These are phyloP conservation scores for Scrobipalpa atriplicella DNA, from an alignment of 2,888 invertebrate genomes.

Conservation along the genomic window DNA sequence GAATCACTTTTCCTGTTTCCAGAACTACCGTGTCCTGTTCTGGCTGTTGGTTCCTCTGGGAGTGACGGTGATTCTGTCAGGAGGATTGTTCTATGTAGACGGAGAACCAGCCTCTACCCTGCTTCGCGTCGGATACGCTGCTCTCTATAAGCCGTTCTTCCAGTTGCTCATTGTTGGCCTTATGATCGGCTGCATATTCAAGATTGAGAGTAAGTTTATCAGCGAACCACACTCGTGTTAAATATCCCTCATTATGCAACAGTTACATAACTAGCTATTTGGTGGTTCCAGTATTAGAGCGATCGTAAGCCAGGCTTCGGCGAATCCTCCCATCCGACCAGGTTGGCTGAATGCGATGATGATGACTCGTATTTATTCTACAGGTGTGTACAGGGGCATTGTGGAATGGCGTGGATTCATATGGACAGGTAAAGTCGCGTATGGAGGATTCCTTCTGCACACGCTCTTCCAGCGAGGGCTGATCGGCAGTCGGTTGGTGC, in stretches of 20 bases:
- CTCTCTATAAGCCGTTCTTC: slow-evolving; percentile 63
- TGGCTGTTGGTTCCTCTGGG: slow-evolving; percentile 61
- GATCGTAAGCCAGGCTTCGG: too few species aligned
- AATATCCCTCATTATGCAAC: too few species aligned
- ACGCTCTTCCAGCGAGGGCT: slow-evolving; percentile 60
- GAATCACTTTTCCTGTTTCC: slow-evolving; percentile 32
- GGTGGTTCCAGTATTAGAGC: too few species aligned
- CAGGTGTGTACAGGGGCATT: slow-evolving; percentile 59
- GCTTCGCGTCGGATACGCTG: slow-evolving; percentile 56
- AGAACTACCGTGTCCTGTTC: slow-evolving; percentile 57
- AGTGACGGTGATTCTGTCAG: slow-evolving; percentile 61
- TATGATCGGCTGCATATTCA: slow-evolving; percentile 58
- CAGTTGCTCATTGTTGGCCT: slow-evolving; percentile 51
- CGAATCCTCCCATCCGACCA: too few species aligned
- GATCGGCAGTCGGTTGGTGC: slow-evolving; percentile 47
- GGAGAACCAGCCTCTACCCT: slow-evolving; percentile 36
- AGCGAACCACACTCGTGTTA: too few species aligned
- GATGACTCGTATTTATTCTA: too few species aligned
- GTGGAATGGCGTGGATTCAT: slow-evolving; percentile 72
- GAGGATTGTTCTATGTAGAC: slow-evolving; percentile 65
- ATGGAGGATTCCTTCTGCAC: slow-evolving; percentile 68
- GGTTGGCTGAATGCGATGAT: too few species aligned
- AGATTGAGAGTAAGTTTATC: slow-evolving; percentile 62
- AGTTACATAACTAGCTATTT: too few species aligned
- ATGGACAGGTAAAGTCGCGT: slow-evolving; percentile 65